These are phyloP conservation scores for Drosophila kikkawai DNA, from an alignment of 1,140 invertebrate genomes.

Conservation along the genomic window DNA sequence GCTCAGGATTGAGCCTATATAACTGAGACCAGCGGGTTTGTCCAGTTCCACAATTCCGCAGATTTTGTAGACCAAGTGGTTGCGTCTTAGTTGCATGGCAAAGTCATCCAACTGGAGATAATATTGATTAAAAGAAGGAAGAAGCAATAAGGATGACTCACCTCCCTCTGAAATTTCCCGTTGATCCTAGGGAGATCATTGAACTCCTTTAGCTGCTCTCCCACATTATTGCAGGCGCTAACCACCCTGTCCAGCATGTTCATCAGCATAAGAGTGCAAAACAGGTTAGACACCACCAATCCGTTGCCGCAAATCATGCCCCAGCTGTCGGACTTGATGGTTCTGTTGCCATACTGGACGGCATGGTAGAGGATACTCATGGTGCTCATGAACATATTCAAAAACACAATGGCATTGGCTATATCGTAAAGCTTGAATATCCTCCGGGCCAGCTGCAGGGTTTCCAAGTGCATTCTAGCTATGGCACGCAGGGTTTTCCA, in stretches of 20 bases:
- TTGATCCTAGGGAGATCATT: constrained; percentile 30
- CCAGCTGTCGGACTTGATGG: constrained; percentile 36
- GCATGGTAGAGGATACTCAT: constrained; percentile 65
- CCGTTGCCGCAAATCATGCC: constrained; percentile 27
- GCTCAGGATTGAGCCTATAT: constrained; percentile 42
- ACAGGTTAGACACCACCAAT: constrained; percentile 28
- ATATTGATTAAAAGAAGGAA: neutral
- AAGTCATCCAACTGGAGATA: constrained; percentile 54
- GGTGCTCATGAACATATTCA: constrained; percentile 49
- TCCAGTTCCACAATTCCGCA: constrained; percentile 38
- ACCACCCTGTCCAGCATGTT: constrained; percentile 50
- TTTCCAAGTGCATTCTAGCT: constrained; percentile 39
- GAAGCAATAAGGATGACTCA: neutral
- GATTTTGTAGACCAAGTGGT: constrained; percentile 52
- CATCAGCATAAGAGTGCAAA: constrained; percentile 24
- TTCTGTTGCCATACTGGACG: constrained; percentile 52
- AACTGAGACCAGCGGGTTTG: constrained; percentile 36
- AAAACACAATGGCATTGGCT: constrained; percentile 37
- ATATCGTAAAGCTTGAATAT: constrained; percentile 46
- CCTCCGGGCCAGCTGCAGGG: constrained; percentile 24
- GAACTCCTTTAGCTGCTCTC: constrained; percentile 35
- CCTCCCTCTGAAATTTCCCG: constrained; percentile 36
- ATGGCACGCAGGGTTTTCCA: constrained; percentile 17
- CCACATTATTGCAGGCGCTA: constrained; percentile 46
- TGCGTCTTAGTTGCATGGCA: constrained; percentile 10